Base-by-base conservation (phyloP, 1,140 invertebrate genomes). In the Antheraea pernyi region DNA sequence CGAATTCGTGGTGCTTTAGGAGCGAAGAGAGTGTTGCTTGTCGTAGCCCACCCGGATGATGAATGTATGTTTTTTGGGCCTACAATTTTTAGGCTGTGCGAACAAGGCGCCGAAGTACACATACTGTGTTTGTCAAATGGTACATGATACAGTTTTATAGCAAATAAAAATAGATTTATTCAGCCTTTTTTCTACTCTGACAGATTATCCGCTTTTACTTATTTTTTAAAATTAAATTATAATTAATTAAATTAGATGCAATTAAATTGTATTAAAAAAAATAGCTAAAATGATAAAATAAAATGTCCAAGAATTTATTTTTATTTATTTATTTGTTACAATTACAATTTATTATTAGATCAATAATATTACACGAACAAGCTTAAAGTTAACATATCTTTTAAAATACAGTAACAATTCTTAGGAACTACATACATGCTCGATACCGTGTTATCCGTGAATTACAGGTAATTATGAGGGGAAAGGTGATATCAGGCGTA, bases 41-140 rank as follows among this genome's bases (percentile, higher is more conserved):
- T 99, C 0, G 97, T 95, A 13, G 98, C 98, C 22, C 99, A 99
- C 94, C 99, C 99, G 9, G 98, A 99, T 91, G 98, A 98, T 85
- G 98, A 99, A 88, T 98, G 97, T 74, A 99, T 99, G 98, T 99
- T 99, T 89, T 99, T 99, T 89, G 97, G 97, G 0, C 99, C 98
- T 8, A 95, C 97, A 19, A 95, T 99, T 70, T 93, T 97, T 71
- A 94, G 94, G 85, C 94, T 95, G 48, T 95, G 93, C 78, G 93
- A 95, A 42, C 93, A 93, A 74, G 93, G 91, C 77, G 95, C 92
- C 78, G 92, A 94, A 76, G 93, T 99, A 59, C 96, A 97, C 86
- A 76, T 99, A 22, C 92, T 99, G 19, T 99, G 98, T 91, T 92
- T 99, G 68, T 97, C 97, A 9, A 95, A 95, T 87, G 98, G 98